phyloP scores from a whole-genome alignment of 2,113 vertebrate genomes.

The Clarias gariepinus region DNA sequence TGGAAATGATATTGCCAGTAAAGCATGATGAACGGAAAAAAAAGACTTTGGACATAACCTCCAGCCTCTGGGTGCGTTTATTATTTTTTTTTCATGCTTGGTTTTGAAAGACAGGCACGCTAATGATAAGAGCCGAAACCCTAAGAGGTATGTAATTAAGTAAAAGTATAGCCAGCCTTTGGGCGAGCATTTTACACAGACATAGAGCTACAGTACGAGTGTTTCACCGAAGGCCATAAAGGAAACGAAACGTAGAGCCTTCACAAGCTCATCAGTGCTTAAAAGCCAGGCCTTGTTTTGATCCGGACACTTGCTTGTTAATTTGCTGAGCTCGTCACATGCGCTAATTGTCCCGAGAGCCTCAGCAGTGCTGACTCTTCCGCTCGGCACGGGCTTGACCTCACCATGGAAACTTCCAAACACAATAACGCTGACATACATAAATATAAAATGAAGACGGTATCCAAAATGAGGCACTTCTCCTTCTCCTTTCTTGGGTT shows the following conservation, averaged over 20 bases:
- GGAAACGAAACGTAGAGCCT: neutral
- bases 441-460: neutral
- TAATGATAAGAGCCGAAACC: neutral
- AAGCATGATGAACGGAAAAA: neutral
- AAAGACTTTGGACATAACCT: neutral
- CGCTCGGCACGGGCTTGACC: constrained; percentile 1
- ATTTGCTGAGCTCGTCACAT: constrained; percentile 42
- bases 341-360: constrained; percentile 59
- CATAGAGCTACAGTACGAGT: neutral
- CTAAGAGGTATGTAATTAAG: neutral
- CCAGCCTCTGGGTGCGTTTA: neutral
- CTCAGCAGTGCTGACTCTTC: constrained; percentile 58
- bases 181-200: neutral
- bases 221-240: neutral
- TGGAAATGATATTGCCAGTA: neutral
- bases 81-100: too few relatives aligned
- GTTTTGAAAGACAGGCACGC: neutral
- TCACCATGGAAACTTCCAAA: constrained; percentile 36
- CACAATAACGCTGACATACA: neutral
- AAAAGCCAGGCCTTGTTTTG: constrained; percentile 16
- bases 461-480: too few relatives aligned
- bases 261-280: constrained; percentile 5
- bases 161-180: neutral
- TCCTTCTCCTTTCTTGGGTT: neutral
- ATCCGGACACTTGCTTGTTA: neutral